Percentiles rank a stretch among this genome's conserved stretches.
Conservation (phyloP, 1,140 invertebrate genomes). For the Penaeus japonicus region DNA sequence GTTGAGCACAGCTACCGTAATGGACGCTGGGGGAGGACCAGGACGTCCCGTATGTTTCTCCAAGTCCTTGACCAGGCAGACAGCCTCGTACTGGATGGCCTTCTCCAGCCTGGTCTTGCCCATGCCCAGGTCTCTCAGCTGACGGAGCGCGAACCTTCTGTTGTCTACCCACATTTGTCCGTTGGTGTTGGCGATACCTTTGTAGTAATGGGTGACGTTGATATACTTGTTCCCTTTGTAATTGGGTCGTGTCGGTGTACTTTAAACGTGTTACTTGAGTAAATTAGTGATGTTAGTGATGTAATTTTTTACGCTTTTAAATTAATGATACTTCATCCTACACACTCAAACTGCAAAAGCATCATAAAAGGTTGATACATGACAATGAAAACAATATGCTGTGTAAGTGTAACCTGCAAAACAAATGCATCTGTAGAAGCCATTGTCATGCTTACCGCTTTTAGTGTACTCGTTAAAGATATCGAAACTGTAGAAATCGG, state of each 20-base stretch:
- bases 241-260: too few relatives aligned
- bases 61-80: background rate
- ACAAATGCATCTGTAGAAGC: too few relatives aligned
- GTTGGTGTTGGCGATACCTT: background rate
- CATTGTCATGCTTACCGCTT: background rate
- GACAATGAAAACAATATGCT: too few relatives aligned
- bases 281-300: too few relatives aligned
- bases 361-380: too few relatives aligned
- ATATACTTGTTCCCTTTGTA: too few relatives aligned
- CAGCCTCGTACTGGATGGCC: slow-evolving; percentile 7
- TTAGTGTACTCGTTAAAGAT: background rate
- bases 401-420: too few relatives aligned
- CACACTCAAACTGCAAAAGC: too few relatives aligned
- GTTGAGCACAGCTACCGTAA: slow-evolving; percentile 20
- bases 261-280: too few relatives aligned
- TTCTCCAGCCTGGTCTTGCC: background rate
- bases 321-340: too few relatives aligned
- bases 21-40: background rate
- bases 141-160: slow-evolving; percentile 3
- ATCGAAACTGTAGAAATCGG: slow-evolving; percentile 7
- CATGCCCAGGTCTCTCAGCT: slow-evolving; percentile 22
- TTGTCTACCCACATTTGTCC: background rate
- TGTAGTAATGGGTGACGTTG: too few relatives aligned
- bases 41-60: background rate
- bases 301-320: too few relatives aligned